A percentile compares a stretch with the other conserved stretches of the same genome.
Conservation (phyloP, 2,113 vertebrate species). For the Cyprinus carpio region DNA sequence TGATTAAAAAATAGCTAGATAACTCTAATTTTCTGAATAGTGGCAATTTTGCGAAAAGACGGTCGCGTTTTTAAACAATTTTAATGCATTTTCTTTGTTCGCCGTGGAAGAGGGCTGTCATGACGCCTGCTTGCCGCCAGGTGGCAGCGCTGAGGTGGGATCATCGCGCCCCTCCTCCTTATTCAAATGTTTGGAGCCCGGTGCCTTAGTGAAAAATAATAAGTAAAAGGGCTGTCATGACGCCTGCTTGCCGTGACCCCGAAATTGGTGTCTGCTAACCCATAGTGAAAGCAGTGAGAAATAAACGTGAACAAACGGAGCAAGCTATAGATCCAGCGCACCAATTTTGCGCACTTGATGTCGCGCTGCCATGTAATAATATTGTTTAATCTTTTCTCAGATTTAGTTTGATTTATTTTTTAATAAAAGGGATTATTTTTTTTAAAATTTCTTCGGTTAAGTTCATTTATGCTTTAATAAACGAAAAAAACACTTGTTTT, state of each 20-base stretch:
- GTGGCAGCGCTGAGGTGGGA: slow-evolving; percentile 46
- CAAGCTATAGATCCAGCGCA: too few species aligned
- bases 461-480: background rate
- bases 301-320: too few species aligned
- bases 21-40: slow-evolving; percentile 25
- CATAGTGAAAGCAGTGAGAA: too few species aligned
- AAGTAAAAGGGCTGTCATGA: too few species aligned
- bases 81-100: slow-evolving; percentile 65
- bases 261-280: too few species aligned
- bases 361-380: too few species aligned
- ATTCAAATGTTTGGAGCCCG: slow-evolving; percentile 7
- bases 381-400: too few species aligned
- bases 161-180: slow-evolving; percentile 56
- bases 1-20: slow-evolving; percentile 50
- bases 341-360: background rate
- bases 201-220: slow-evolving; percentile 42
- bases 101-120: slow-evolving; percentile 51
- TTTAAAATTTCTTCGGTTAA: too few species aligned
- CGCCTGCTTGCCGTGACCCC: too few species aligned
- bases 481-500: background rate
- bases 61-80: slow-evolving; percentile 48
- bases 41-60: background rate
- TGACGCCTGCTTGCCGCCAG: slow-evolving; percentile 57
- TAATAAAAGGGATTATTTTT: too few species aligned
- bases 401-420: too few species aligned